phyloP scores from a whole-genome alignment of 2,113 vertebrate genomes.

The Eidolon helvum region DNA sequence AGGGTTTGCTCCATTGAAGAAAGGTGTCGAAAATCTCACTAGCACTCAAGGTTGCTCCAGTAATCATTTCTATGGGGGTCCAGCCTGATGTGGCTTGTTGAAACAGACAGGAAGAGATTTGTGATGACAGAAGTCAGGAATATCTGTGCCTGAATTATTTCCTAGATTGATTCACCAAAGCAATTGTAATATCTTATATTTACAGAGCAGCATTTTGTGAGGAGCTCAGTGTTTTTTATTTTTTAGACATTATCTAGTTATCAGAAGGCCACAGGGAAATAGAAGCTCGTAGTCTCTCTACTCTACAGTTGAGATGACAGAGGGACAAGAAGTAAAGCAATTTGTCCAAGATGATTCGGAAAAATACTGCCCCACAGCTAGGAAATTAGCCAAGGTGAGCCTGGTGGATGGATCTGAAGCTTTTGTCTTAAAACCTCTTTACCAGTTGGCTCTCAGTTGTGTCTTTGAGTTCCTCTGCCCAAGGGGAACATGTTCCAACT shows the following conservation, averaged over 20 bases:
- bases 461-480: no score
- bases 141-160: slow-evolving; percentile 42
- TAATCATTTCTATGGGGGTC: neutral
- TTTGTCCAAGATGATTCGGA: neutral
- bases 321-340: neutral
- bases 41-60: neutral
- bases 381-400: neutral
- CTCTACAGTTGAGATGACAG: neutral
- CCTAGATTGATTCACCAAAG: slow-evolving; percentile 13
- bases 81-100: neutral
- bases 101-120: neutral
- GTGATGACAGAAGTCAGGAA: neutral
- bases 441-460: neutral
- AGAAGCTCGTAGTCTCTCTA: neutral
- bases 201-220: neutral
- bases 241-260: slow-evolving; percentile 40
- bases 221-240: neutral
- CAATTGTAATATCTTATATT: slow-evolving; percentile 31
- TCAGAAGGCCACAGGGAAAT: neutral
- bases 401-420: neutral
- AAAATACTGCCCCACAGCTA: neutral
- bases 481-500: neutral
- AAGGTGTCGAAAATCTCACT: neutral
- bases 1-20: neutral
- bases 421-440: neutral